A percentile compares a stretch with the other conserved stretches of the same genome.
These are phyloP conservation scores for Coptodon bakossiorum DNA, from an alignment of 2,113 vertebrate genomes.

Conservation along the genomic window DNA sequence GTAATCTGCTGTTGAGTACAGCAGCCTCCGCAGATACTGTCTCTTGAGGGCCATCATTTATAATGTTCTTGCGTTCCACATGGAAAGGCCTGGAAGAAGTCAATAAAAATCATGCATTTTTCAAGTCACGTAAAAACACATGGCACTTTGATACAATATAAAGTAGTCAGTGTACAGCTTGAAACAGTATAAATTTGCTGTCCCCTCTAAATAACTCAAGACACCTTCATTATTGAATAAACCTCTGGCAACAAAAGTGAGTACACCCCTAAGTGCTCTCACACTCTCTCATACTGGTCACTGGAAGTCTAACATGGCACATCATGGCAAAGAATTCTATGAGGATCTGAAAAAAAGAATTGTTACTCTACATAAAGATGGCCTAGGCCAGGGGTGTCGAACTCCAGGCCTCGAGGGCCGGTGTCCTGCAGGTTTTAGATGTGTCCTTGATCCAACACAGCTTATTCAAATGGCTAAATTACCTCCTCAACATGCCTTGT, in stretches of 20 bases:
- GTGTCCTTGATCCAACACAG: too few relatives aligned
- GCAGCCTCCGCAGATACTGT: conserved; percentile 85
- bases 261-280: not conserved
- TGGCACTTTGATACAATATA: not conserved
- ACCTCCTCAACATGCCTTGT: too few relatives aligned
- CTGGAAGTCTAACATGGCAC: not conserved
- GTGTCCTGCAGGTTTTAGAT: too few relatives aligned
- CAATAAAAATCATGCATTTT: not conserved
- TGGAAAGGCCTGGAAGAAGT: conserved; percentile 81
- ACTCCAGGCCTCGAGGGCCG: too few relatives aligned
- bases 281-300: not conserved
- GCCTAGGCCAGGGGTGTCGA: not conserved
- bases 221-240: not conserved
- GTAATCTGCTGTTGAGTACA: conserved; percentile 88
- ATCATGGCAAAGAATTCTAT: not conserved
- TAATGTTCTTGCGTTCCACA: conserved; percentile 87
- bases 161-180: not conserved
- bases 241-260: not conserved
- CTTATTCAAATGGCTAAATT: too few relatives aligned
- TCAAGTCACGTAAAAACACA: not conserved
- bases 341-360: not conserved
- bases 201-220: not conserved
- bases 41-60: conserved; percentile 74
- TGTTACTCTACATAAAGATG: not conserved
- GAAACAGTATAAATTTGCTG: not conserved